These are phyloP conservation scores for Pygoscelis antarcticus DNA, from an alignment of 2,113 vertebrate species.

Conservation along the genomic window DNA sequence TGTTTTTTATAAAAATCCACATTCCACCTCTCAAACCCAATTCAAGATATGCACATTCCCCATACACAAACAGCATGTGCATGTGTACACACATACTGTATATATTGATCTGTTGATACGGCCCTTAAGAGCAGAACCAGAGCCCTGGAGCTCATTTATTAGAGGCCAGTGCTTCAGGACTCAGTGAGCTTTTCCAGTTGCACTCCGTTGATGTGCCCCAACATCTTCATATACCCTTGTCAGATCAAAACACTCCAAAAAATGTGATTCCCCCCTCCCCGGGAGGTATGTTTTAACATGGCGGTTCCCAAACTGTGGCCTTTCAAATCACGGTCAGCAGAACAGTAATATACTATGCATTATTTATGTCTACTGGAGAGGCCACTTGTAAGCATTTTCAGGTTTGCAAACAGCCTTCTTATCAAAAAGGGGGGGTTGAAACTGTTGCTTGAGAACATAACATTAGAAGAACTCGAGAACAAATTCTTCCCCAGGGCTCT, in stretches of 20 bases:
- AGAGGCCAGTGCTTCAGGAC: not conserved
- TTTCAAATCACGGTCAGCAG: not conserved
- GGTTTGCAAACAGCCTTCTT: not conserved
- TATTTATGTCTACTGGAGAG: not conserved
- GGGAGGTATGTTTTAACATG: not conserved
- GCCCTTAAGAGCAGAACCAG: not conserved
- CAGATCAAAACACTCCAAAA: not conserved
- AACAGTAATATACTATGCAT: not conserved
- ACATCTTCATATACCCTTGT: accelerated
- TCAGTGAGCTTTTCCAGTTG: not conserved
- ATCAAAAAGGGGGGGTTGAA: not conserved
- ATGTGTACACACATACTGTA: not conserved
- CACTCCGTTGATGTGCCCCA: not conserved
- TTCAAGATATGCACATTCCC: not conserved
- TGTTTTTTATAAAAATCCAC: not conserved
- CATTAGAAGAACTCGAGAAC: not conserved
- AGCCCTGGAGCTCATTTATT: not conserved
- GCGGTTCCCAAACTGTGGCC: not conserved
- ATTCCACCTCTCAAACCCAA: constrained; percentile 24
- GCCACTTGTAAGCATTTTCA: not conserved
- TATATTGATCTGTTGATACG: not conserved
- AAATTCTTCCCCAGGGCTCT: not conserved
- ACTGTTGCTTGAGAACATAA: not conserved
- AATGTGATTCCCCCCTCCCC: no score
- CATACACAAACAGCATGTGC: not conserved